Conservation (phyloP, 1,140 invertebrate species). For the Thalassaphorura encarpata region DNA sequence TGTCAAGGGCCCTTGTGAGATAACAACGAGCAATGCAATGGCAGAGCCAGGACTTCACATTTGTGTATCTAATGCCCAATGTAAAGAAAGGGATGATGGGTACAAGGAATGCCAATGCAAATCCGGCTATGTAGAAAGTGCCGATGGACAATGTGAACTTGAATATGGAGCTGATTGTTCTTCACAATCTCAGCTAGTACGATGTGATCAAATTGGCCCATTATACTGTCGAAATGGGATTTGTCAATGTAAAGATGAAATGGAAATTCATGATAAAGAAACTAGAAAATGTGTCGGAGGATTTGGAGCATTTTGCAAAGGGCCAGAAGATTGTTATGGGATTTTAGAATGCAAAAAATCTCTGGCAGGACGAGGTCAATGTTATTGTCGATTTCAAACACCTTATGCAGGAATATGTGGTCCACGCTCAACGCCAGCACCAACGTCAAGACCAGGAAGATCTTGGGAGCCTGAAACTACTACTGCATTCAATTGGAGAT, state of each 20-base stretch:
- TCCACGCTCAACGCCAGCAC: no score
- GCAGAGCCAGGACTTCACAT: no score
- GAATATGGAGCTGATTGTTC: conserved; percentile 15
- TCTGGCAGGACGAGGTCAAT: no score
- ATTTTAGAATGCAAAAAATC: no score
- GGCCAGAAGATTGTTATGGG: no score
- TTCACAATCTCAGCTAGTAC: not conserved
- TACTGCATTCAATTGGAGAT: no score
- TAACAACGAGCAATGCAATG: no score
- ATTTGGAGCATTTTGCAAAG: conserved; percentile 8
- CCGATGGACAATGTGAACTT: conserved; percentile 6
- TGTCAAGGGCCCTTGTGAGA: conserved; percentile 11
- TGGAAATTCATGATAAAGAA: conserved; percentile 5
- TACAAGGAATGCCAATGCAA: conserved; percentile 14
- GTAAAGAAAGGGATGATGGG: conserved; percentile 8
- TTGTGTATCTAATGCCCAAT: not conserved
- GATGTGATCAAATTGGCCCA: conserved; percentile 11
- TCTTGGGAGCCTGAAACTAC: no score
- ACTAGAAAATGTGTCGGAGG: conserved; percentile 11
- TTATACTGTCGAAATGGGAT: conserved; percentile 14
- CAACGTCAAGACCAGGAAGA: no score
- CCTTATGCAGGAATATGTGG: no score
- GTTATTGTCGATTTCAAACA: no score
- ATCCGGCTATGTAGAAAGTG: conserved; percentile 13
- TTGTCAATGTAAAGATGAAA: conserved; percentile 8